phyloP scores from a whole-genome alignment of 2,888 invertebrate genomes.

The Drosophila limbata region DNA sequence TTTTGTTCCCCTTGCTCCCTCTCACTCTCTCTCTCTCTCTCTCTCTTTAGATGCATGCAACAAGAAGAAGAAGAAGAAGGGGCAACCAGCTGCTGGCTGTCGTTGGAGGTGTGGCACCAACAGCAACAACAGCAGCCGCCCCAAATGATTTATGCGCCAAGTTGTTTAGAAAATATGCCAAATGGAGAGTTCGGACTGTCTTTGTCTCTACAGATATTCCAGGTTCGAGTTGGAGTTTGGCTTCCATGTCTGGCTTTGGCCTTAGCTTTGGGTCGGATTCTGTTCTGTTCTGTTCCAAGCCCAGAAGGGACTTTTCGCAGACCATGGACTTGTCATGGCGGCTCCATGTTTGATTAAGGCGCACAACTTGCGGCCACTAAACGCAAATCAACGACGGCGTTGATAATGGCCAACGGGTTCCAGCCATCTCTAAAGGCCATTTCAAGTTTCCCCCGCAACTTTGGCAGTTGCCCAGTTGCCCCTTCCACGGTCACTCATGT shows the following conservation, averaged over 20 bases:
- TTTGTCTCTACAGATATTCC: neutral
- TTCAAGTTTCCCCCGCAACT: slow-evolving; percentile 8
- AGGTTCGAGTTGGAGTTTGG: neutral
- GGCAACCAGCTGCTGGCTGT: slow-evolving; percentile 64
- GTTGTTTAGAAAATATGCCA: slow-evolving; percentile 81
- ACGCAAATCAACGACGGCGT: slow-evolving; percentile 76
- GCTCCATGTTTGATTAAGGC: slow-evolving; percentile 76
- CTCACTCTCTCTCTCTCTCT: neutral
- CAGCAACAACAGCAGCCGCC: slow-evolving; percentile 46
- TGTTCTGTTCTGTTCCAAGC: slow-evolving; percentile 41
- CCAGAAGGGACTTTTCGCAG: slow-evolving; percentile 47
- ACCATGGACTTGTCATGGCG: slow-evolving; percentile 59
- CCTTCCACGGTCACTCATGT: slow-evolving; percentile 58
- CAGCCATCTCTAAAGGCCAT: slow-evolving; percentile 26
- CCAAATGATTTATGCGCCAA: slow-evolving; percentile 76
- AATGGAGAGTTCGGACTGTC: slow-evolving; percentile 26
- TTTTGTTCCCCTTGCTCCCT: neutral
- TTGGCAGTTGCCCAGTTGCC: slow-evolving; percentile 17
- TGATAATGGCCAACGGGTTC: slow-evolving; percentile 71
- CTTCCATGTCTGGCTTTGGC: neutral
- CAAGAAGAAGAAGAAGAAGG: neutral
- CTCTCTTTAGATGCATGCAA: slow-evolving; percentile 9
- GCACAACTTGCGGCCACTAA: slow-evolving; percentile 60
- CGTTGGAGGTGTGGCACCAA: slow-evolving; percentile 62
- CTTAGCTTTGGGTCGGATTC: slow-evolving; percentile 8